Evolutionary conservation across 1,140 invertebrate genomes (phyloP).

Genomic region (Pogonomyrmex californicus): DNA sequence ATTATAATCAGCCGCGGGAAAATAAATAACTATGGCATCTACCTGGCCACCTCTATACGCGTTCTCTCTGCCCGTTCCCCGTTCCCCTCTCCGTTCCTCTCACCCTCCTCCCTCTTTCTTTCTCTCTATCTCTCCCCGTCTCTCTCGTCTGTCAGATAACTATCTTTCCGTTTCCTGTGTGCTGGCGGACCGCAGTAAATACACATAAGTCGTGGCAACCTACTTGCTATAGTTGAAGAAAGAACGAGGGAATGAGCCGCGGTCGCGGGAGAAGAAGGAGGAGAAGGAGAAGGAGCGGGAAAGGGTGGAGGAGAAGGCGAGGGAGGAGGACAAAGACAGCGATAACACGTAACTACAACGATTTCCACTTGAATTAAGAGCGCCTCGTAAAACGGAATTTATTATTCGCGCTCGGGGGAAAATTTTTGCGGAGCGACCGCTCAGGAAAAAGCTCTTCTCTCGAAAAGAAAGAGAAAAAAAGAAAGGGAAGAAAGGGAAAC

Average conservation of each 20-base stretch:
- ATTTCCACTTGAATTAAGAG: conserved; percentile 66
- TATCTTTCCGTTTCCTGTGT: conserved; percentile 81
- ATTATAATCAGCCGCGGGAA: conserved; percentile 81
- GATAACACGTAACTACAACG: conserved; percentile 65
- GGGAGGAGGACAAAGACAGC: conserved; percentile 53
- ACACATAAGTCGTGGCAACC: conserved; percentile 72
- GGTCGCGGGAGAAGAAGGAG: conserved; percentile 21
- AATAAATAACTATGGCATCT: conserved; percentile 81
- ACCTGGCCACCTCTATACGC: conserved; percentile 48
- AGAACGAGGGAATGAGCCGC: conserved; percentile 53
- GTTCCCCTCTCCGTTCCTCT: neutral
- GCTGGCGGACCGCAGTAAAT: conserved; percentile 78
- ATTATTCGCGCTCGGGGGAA: conserved; percentile 61
- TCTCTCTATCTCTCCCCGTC: conserved; percentile 58
- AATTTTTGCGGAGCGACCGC: conserved; percentile 64
- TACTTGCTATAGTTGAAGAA: conserved; percentile 71
- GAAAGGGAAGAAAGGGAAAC: conserved; percentile 10
- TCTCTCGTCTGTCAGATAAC: conserved; percentile 76
- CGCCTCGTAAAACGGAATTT: conserved; percentile 65
- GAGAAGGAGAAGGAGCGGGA: neutral
- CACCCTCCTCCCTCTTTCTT: neutral
- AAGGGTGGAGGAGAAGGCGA: conserved; percentile 11
- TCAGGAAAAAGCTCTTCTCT: conserved; percentile 44
- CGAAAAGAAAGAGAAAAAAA: conserved; percentile 17
- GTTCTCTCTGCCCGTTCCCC: neutral